A percentile compares a stretch with the other conserved stretches of the same genome.
phyloP scores from a whole-genome alignment of 2,113 vertebrate species.

The Microtus richardsoni region DNA sequence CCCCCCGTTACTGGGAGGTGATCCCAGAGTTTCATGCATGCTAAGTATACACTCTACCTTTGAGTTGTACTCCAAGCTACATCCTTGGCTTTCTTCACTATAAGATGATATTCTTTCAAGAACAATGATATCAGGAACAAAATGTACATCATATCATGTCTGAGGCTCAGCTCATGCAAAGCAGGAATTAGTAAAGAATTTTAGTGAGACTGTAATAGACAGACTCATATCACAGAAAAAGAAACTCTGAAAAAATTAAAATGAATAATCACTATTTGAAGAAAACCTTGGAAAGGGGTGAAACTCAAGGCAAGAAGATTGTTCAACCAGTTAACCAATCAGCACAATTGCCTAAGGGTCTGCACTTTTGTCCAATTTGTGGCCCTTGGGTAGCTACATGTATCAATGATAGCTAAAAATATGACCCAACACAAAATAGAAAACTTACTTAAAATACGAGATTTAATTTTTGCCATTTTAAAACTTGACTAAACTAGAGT shows the following conservation, averaged over 20 bases:
- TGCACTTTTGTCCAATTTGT: background rate
- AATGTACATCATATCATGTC: background rate
- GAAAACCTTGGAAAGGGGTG: background rate
- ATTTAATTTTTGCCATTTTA: background rate
- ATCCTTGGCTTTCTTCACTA: background rate
- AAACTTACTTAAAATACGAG: background rate
- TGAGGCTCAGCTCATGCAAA: background rate
- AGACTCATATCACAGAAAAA: background rate
- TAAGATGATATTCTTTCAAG: background rate
- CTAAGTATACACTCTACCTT: background rate
- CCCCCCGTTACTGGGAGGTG: too few species aligned
- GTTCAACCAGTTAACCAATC: background rate
- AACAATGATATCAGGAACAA: background rate
- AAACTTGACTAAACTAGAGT: background rate
- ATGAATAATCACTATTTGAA: background rate
- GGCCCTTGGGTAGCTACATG: background rate
- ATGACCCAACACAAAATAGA: background rate
- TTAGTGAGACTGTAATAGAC: background rate
- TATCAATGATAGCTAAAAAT: background rate
- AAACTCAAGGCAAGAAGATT: background rate
- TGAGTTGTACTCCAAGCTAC: background rate
- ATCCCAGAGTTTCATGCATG: background rate
- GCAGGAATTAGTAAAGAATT: background rate
- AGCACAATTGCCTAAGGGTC: background rate
- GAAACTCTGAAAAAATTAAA: constrained; percentile 5